These are phyloP conservation scores for Decapterus maruadsi DNA, from an alignment of 2,797 vertebrate genomes.

Conservation along the genomic window DNA sequence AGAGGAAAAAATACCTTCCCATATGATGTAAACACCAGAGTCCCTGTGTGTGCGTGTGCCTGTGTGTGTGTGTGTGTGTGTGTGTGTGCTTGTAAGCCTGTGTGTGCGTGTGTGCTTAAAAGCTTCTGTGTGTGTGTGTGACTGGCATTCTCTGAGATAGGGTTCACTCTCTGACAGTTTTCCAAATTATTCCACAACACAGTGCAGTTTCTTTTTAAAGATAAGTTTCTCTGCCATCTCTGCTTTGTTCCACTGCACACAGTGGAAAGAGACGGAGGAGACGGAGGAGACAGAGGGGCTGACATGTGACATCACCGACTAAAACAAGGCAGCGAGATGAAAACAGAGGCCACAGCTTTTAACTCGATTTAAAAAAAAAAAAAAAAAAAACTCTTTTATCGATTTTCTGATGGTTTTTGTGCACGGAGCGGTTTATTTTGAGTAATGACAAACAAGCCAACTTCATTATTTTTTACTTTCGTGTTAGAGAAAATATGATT, in stretches of 20 bases:
- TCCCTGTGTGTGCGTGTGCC: slow-evolving; percentile 55
- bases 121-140: slow-evolving; percentile 17
- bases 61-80: not conserved
- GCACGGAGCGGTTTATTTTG: slow-evolving; percentile 28
- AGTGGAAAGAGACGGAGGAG: slow-evolving; percentile 53
- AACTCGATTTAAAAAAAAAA: slow-evolving; percentile 25
- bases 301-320: slow-evolving; percentile 52
- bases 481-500: slow-evolving; percentile 30
- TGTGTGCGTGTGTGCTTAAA: slow-evolving; percentile 12
- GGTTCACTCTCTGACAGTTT: slow-evolving; percentile 73
- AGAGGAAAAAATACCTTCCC: slow-evolving; percentile 87
- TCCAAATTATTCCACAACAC: slow-evolving; percentile 75
- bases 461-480: slow-evolving; percentile 36
- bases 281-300: slow-evolving; percentile 26
- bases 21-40: slow-evolving; percentile 86
- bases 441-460: slow-evolving; percentile 34
- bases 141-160: slow-evolving; percentile 70
- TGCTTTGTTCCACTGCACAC: slow-evolving; percentile 69
- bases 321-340: slow-evolving; percentile 24
- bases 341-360: slow-evolving; percentile 31
- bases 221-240: slow-evolving; percentile 71
- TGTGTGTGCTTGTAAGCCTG: slow-evolving; percentile 3
- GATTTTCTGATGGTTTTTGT: slow-evolving; percentile 46
- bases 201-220: slow-evolving; percentile 74
- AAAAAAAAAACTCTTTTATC: slow-evolving; percentile 16